A percentile compares a stretch with the other conserved stretches of the same genome.
Evolutionary conservation across 1,140 invertebrate species (phyloP).

Genomic region (Drosophila ercepeae): DNA sequence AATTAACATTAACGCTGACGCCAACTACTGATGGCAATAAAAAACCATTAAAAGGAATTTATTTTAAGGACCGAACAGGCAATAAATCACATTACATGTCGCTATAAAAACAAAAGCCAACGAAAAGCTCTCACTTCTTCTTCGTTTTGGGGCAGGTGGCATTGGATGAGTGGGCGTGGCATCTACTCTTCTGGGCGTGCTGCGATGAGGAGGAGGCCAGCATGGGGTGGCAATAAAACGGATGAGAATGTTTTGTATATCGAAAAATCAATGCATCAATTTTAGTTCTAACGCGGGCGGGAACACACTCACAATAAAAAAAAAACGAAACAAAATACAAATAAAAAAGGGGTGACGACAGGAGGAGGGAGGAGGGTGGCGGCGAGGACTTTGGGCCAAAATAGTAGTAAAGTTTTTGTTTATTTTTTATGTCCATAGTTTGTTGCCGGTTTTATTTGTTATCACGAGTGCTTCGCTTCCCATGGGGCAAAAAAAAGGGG

Average conservation of each 20-base stretch:
- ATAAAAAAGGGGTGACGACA: constrained; percentile 19
- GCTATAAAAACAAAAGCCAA: constrained; percentile 76
- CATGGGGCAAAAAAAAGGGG: neutral
- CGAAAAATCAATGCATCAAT: constrained; percentile 75
- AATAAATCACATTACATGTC: constrained; percentile 79
- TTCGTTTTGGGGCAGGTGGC: constrained; percentile 44
- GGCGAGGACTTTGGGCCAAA: constrained; percentile 8
- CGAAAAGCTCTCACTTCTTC: constrained; percentile 20
- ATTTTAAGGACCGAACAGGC: constrained; percentile 79
- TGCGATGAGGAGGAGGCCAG: neutral
- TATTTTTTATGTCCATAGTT: constrained; percentile 75
- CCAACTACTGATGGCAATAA: constrained; percentile 78
- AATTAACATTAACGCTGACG: constrained; percentile 81
- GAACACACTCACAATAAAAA: neutral
- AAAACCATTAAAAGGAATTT: constrained; percentile 82
- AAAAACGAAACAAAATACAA: neutral
- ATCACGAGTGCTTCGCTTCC: constrained; percentile 28
- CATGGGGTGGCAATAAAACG: constrained; percentile 51
- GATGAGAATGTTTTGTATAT: constrained; percentile 73
- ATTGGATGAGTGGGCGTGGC: constrained; percentile 30
- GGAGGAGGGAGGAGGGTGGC: neutral
- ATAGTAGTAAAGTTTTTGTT: constrained; percentile 66
- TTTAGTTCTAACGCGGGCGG: constrained; percentile 4
- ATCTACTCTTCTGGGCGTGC: neutral
- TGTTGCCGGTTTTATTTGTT: constrained; percentile 62